These are phyloP conservation scores for Bathybates hornii DNA, from an alignment of 2,113 vertebrate species.

Conservation along the genomic window DNA sequence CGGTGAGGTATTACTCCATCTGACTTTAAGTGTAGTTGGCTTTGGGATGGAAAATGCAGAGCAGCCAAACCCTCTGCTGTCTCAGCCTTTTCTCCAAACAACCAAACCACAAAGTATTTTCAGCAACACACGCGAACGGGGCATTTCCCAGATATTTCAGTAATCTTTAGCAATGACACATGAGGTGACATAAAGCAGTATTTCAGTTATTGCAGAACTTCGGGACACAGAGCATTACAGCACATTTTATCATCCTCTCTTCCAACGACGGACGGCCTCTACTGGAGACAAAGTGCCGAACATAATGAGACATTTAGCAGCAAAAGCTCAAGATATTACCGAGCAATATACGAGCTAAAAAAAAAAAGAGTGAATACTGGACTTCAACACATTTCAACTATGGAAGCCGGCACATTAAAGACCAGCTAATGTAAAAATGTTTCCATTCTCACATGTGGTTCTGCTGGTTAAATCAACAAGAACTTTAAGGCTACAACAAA, in stretches of 20 bases:
- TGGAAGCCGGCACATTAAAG: not conserved
- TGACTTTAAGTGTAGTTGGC: not conserved
- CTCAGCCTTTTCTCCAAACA: conserved; percentile 20
- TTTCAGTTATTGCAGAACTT: not conserved
- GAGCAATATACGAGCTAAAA: accelerated
- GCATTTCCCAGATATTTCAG: not conserved
- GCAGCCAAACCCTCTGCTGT: not conserved
- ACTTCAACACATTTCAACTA: accelerated
- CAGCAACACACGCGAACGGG: not conserved
- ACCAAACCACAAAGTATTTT: not conserved
- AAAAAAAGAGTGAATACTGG: not conserved
- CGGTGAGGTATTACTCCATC: not conserved
- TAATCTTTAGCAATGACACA: not conserved
- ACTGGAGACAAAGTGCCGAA: accelerated
- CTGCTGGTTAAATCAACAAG: not conserved
- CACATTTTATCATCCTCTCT: not conserved
- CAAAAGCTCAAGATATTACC: not conserved
- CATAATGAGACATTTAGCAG: not conserved
- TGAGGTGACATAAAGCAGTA: accelerated
- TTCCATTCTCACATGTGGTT: not conserved
- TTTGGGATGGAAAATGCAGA: not conserved
- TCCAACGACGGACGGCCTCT: accelerated
- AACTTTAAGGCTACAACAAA: accelerated
- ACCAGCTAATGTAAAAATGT: not conserved
- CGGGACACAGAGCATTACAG: not conserved